Evolutionary conservation across 2,888 invertebrate species (phyloP).

Genomic region (Antheraea assamensis): DNA sequence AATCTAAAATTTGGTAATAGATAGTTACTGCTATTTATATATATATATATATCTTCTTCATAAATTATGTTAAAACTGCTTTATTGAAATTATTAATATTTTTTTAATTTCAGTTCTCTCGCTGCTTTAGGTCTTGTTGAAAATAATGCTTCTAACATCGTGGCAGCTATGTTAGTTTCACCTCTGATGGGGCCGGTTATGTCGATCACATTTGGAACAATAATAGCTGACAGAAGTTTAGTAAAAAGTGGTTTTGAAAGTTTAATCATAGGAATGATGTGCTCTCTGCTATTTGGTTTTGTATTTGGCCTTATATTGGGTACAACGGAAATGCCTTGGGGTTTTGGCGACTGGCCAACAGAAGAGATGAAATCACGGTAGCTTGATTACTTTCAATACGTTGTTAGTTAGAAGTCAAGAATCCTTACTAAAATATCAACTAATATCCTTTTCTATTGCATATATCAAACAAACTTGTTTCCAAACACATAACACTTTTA

Average conservation of each 20-base stretch:
- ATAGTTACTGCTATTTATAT: too few species aligned
- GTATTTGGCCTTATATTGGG: constrained; percentile 89
- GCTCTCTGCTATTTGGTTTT: constrained; percentile 91
- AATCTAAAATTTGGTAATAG: too few species aligned
- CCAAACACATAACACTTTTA: too few species aligned
- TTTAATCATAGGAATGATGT: constrained; percentile 85
- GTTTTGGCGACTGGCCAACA: constrained; percentile 89
- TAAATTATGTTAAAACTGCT: background rate
- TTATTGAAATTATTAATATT: background rate
- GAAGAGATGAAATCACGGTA: constrained; percentile 90
- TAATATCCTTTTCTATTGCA: too few species aligned
- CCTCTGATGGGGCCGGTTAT: constrained; percentile 93
- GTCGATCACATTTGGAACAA: constrained; percentile 92
- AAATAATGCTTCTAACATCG: constrained; percentile 91
- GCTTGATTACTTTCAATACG: constrained; percentile 11
- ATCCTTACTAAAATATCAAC: background rate
- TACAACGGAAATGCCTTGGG: constrained; percentile 89
- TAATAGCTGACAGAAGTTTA: constrained; percentile 87
- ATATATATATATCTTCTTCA: too few species aligned
- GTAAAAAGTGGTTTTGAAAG: constrained; percentile 87
- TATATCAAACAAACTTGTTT: too few species aligned
- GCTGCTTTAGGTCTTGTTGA: constrained; percentile 92
- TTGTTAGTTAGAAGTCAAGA: background rate
- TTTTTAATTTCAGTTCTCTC: constrained; percentile 82
- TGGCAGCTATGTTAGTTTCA: constrained; percentile 89